Evolutionary conservation across 1,140 invertebrate species (phyloP), one percentile per base, ranked within the genome.

Genomic region (Rhyzopertha dominica): DNA sequence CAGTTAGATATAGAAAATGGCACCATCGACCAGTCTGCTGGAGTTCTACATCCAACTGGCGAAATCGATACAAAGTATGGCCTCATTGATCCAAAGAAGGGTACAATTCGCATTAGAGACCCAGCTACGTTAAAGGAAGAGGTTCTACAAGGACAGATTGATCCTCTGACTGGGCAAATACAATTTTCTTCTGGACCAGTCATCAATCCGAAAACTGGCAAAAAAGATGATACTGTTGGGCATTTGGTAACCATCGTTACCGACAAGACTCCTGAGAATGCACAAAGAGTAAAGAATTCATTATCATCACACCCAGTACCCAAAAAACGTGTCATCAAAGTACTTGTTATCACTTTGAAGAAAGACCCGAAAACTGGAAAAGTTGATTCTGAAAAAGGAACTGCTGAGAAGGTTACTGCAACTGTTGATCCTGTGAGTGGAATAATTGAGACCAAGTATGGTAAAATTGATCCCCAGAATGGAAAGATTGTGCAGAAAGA

Each of bases 101-200:
- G 72, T 37, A 69, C 72, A 47, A 58, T 78, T 9, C 56, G 49
- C 2, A 61, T 69, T n/a, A 65, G 58, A 4, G 63, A 77, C 59
- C 71, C 73, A 1, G 67, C 67, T 29, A 71, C 73, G 50, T 72
- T 73, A 59, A 72, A 76, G 29, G 57, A 68, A 59, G 62, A 77
- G 53, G 65, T 64, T 0, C 69, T 77, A 38, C 68, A 71, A 41
- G 74, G 75, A 22, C 72, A 74, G 38, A 65, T 76, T 3, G 73
- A 77, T 60, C 70, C 72, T 5, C 61, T 81, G 25, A 77, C 83
- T 8, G 84, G 84, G 2, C 82, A 86, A 70, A 76, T 77, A n/a
- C 68, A 84, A n/a, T 57, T 74, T 23, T 76, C 78, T 2, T 63
- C 73, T 4, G 73, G 79, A 13, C 74, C 79, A 16, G 73, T 63